Conservation (phyloP, 2,113 vertebrate species). For the Macrotis lagotis region DNA sequence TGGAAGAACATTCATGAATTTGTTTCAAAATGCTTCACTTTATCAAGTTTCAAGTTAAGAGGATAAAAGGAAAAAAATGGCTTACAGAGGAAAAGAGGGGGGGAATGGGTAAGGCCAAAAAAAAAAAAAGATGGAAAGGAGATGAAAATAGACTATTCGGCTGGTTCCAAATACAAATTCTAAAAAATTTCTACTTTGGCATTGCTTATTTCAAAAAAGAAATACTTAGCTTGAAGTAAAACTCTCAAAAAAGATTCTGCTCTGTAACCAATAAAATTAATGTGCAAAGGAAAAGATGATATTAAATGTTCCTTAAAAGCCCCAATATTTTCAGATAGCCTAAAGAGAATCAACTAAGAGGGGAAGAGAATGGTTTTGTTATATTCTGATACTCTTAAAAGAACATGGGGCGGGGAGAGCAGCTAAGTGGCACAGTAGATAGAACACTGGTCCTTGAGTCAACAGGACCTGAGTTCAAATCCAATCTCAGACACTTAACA, state of each 20-base stretch:
- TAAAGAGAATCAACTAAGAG: not conserved
- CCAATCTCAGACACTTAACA: too few relatives aligned
- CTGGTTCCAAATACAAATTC: conserved; percentile 17
- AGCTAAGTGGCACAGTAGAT: too few relatives aligned
- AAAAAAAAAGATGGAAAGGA: not conserved
- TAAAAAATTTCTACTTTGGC: not conserved
- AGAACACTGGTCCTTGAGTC: too few relatives aligned
- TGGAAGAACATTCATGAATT: not conserved
- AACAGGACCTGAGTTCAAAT: too few relatives aligned
- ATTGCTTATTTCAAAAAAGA: not conserved
- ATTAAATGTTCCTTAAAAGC: not conserved
- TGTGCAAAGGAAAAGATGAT: not conserved
- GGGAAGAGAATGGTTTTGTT: not conserved
- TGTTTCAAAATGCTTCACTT: not conserved
- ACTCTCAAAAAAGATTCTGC: too few relatives aligned
- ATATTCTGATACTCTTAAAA: not conserved
- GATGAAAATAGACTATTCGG: not conserved
- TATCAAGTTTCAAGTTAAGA: not conserved
- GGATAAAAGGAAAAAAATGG: not conserved
- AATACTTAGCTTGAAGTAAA: not conserved
- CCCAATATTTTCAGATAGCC: not conserved
- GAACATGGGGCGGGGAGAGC: too few relatives aligned
- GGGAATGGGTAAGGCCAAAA: not conserved
- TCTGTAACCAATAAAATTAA: not conserved
- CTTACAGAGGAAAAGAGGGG: not conserved